Conservation (phyloP, 2,888 invertebrate species). For the Apamea epomidion region DNA sequence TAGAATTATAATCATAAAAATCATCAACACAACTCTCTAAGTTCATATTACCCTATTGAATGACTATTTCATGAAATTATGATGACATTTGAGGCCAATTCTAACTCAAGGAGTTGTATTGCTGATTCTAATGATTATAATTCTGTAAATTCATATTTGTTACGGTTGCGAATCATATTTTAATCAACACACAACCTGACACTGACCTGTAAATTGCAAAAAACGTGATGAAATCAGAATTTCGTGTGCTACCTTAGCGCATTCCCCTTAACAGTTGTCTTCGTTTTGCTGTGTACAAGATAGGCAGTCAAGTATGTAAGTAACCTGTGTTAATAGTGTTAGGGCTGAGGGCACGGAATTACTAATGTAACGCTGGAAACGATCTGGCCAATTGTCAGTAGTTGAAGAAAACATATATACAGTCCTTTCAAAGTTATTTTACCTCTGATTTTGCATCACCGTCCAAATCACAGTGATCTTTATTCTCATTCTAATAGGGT, state of each 20-base stretch:
- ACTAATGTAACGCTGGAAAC: constrained; percentile 17
- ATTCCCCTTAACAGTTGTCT: background rate
- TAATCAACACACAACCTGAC: background rate
- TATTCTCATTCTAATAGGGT: background rate
- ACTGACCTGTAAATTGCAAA: too few species aligned
- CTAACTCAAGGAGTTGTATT: too few species aligned
- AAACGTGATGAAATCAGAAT: background rate
- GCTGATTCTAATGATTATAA: too few species aligned
- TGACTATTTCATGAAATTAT: too few species aligned
- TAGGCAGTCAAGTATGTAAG: constrained; percentile 9
- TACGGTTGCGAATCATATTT: too few species aligned
- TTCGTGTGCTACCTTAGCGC: background rate
- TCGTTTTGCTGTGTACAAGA: background rate
- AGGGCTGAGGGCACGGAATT: constrained; percentile 23
- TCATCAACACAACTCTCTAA: too few species aligned
- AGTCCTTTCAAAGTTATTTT: background rate
- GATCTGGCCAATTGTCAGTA: constrained; percentile 19
- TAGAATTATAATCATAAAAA: too few species aligned
- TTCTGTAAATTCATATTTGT: too few species aligned
- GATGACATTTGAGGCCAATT: too few species aligned
- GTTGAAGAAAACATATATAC: background rate
- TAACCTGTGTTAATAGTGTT: constrained; percentile 11
- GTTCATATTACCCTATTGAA: too few species aligned
- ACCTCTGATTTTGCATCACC: background rate
- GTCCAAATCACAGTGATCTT: background rate